Evolutionary conservation across 2,888 invertebrate genomes (phyloP), one percentile per base, ranked within the genome.

Genomic region (Anthoptus insignis): DNA sequence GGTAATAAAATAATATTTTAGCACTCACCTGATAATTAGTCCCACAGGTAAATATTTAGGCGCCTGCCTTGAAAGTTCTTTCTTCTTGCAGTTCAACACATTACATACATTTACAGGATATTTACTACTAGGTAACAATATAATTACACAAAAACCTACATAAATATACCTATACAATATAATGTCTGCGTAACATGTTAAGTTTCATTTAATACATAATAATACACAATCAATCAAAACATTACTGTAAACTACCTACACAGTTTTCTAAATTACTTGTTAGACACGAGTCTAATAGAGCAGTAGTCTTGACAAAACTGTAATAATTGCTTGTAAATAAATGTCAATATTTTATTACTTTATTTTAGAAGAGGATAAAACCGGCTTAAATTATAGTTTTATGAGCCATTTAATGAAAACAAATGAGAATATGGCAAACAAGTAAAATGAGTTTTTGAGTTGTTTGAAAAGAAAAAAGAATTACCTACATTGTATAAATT

Each of bases 401-500:
- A 78, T 72, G 68, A 70, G 71, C 76, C 71, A 74, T 77, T 75
- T 76, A 76, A 71, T 76, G 73, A 81, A 78, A 82, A 82, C 81
- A 83, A 81, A 80, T 71, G 72, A 78, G 68, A 75, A 76, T 75
- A 80, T 72, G 65, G 73, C 73, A 76, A 76, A 76, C 69, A 76
- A 76, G 75, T 75, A 76, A 73, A 75, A 75, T 65, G 71, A 73
- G 74, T 77, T 79, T 70, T 65, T 78, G 80, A 79, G 77, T 79
- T 81, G 77, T 75, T 82, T 81, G 77, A 65, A 76, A 80, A 82
- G 74, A 73, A 75, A 72, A 79, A 70, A 22, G 9, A 78, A 76
- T 67, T 71, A 91, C 92, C 86, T 91, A 92, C 91, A 91, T 92
- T 82, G 82, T 88, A 84, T 81, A 81, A 86, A 86, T 84, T 88